These are phyloP conservation scores for Notocelia uddmanniana DNA, from an alignment of 2,888 invertebrate genomes.

Conservation along the genomic window DNA sequence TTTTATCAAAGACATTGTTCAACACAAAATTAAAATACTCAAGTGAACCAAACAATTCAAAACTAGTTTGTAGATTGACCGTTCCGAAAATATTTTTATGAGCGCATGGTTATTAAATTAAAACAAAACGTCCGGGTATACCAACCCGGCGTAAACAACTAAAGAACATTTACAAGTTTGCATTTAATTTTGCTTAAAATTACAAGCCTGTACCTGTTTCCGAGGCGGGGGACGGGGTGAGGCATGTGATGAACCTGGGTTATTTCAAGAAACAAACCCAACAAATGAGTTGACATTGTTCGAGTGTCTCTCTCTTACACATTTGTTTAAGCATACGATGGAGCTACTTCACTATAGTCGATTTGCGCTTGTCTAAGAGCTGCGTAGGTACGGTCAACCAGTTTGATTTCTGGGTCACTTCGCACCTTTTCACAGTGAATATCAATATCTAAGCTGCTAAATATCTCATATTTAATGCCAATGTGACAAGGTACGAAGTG, in stretches of 20 bases:
- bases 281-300: background rate
- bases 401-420: no score
- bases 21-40: background rate
- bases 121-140: no score
- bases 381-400: background rate
- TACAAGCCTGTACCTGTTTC: slow-evolving; percentile 4
- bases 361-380: background rate
- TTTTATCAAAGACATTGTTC: slow-evolving; percentile 1
- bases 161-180: background rate
- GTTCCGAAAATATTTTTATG: no score
- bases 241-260: background rate
- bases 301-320: background rate
- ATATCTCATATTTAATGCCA: no score
- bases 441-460: no score
- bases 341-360: background rate
- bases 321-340: background rate
- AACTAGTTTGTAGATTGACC: background rate
- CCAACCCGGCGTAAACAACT: background rate
- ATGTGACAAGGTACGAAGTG: no score
- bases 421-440: no score
- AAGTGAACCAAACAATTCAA: background rate
- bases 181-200: background rate
- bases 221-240: background rate
- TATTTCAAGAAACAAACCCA: background rate
- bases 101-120: background rate